Evolutionary conservation across 2,113 vertebrate genomes (phyloP), one percentile per base, ranked within the genome.

Genomic region (Okapia johnstoni): DNA sequence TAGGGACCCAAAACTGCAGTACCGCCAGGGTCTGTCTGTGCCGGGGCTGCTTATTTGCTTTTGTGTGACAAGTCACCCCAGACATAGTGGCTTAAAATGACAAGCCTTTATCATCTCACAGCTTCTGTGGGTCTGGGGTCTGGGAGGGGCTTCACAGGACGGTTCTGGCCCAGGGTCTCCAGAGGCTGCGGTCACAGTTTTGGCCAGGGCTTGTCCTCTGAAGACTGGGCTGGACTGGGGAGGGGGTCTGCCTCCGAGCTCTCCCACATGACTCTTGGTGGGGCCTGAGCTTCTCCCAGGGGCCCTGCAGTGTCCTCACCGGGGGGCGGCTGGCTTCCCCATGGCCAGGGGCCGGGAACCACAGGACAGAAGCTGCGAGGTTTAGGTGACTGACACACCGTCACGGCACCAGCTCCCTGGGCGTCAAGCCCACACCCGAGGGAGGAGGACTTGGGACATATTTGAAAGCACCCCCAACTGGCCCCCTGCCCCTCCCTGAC

Each of bases 221-320:
- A 43, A 66, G 76, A 36, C 50, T 14, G 2, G 1, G 26, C 25
- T 12, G 30, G 48, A 54, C 28, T 11, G 6, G 1, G 23, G 70
- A 30, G 3, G 1, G 57, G 10, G 1, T 48, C 50, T 87, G 15
- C 60, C 54, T 73, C 52, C n/a, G 17, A 52, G 19, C 16, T 46
- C 61, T 30, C 12, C 54, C 17, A 30, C 0, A 0, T 17, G 61
- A 26, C 28, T n/a, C 1, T 2, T 12, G 33, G 19, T 60, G 26
- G n/a, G n/a, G 21, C n/a, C 80, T 83, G 52, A 8, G 48, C 58
- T 26, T 61, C 17, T 11, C 1, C 7, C 28, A 57, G 7, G 3
- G 13, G 26, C 12, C 36, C 23, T 25, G 28, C 40, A 13, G 46
- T 19, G 5, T 33, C 28, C 28, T 80, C 28, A 33, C 28, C 9